These are phyloP conservation scores for Delphinus delphis DNA, from an alignment of 2,113 vertebrate species.

Conservation along the genomic window DNA sequence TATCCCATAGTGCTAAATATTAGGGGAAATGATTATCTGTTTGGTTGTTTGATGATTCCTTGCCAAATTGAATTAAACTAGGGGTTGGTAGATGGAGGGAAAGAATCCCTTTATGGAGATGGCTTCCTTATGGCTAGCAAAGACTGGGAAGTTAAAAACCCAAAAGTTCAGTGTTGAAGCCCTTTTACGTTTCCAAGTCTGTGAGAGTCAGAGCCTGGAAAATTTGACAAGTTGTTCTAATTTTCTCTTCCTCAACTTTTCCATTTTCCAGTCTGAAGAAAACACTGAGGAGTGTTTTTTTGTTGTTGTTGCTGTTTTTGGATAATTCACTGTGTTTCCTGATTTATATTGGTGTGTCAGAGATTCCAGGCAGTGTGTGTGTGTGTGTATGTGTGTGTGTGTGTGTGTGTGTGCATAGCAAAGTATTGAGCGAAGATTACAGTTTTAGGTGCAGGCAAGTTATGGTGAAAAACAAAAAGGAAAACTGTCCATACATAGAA, in stretches of 20 bases:
- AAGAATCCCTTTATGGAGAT: background rate
- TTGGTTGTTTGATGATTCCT: background rate
- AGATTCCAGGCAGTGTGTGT: conserved; percentile 5
- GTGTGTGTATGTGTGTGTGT: background rate
- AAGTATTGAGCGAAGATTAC: background rate
- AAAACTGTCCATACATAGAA: background rate
- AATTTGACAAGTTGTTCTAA: conserved; percentile 2
- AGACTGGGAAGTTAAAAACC: background rate
- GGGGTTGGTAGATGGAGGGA: background rate
- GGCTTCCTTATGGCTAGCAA: background rate
- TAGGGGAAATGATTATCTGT: background rate
- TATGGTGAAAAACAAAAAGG: background rate
- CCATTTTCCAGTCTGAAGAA: conserved; percentile 17
- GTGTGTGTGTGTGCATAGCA: background rate
- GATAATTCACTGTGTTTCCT: background rate
- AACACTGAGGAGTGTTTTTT: background rate
- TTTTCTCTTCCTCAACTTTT: conserved; percentile 48
- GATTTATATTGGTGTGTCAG: conserved; percentile 41
- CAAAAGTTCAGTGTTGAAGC: background rate
- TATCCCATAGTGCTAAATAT: background rate
- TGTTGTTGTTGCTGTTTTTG: background rate
- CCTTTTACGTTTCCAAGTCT: background rate
- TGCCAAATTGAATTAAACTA: background rate
- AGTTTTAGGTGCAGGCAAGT: background rate
- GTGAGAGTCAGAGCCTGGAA: conserved; percentile 8